Evolutionary conservation across 2,113 vertebrate species (phyloP), one percentile per base, ranked within the genome.

Genomic region (Lycaon pictus): DNA sequence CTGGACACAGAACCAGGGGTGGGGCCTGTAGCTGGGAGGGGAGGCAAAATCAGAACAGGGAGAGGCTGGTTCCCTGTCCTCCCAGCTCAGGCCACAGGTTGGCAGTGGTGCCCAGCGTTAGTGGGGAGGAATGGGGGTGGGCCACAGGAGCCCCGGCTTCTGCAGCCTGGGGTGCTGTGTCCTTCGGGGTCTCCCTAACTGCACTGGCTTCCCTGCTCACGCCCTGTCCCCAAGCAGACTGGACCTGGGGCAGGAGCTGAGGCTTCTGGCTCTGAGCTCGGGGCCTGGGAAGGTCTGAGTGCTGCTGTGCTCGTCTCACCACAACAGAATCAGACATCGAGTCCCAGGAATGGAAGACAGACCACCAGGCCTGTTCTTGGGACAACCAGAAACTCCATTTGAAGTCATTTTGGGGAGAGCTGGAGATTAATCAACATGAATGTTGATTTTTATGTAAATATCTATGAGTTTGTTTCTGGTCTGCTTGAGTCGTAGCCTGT

Each of bases 141-240:
- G 63, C 4, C 2, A 22, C 23, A 35, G 29, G 0, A 29, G 69
- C 56, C 7, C 2, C 2, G 29, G 58, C 43, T 53, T 20, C 32
- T 27, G 27, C 35, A 3, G 25, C 5, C 43, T 83, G 32, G 2
- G 56, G 10, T 0, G 0, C 51, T 60, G 23, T 48, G 72, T 74
- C 8, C 2, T 4, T 20, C 17, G 9, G 35, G 11, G n/a, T 2
- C 4, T 22, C 8, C 32, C 4, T 43, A 1, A 12, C 25, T 19
- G 12, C 11, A 9, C 10, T 32, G 0, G 0, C 35, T 27, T 81
- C 32, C 51, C 27, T 48, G 48, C 71, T 74, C 12, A 13, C 8
- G 5, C 1, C 0, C 5, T 10, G 20, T 43, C 27, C 25, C 29
- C 22, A 6, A n/a, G 23, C n/a, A 43, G 48, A 17, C 2, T 0